Evolutionary conservation across 2,888 invertebrate genomes (phyloP).

Genomic region (Smittia aterrima): DNA sequence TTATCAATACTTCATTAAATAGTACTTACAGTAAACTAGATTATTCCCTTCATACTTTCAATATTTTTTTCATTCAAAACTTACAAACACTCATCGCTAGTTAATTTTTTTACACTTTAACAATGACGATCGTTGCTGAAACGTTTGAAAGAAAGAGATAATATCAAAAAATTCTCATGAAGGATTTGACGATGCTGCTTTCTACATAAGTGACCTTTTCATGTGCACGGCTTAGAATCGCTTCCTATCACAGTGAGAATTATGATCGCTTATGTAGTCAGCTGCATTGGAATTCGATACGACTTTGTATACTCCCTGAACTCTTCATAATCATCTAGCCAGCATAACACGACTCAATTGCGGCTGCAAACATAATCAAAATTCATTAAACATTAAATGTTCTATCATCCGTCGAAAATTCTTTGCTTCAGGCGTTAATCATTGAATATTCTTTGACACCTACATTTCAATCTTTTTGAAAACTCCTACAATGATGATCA

Average conservation of each 20-base stretch:
- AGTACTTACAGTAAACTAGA: conserved; percentile 1
- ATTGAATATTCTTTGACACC: neutral
- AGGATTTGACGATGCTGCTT: neutral
- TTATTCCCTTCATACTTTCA: neutral
- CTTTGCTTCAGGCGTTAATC: conserved; percentile 25
- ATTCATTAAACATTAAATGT: conserved; percentile 29
- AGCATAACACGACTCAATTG: neutral
- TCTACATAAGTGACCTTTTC: neutral
- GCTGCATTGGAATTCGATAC: conserved; percentile 16
- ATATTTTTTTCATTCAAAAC: neutral
- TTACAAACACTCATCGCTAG: conserved; percentile 14
- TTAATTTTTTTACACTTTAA: conserved; percentile 12
- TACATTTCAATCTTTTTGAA: neutral
- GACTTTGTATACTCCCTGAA: conserved; percentile 30
- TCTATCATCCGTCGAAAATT: neutral
- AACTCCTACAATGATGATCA: neutral
- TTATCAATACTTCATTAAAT: neutral
- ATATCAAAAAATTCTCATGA: conserved; percentile 33
- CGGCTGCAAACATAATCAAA: conserved; percentile 19
- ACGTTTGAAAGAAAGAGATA: conserved; percentile 22
- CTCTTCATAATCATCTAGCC: neutral
- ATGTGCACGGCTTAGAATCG: neutral
- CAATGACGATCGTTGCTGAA: conserved; percentile 28
- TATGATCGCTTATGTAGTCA: neutral
- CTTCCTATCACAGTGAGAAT: neutral